Evolutionary conservation across 2,888 invertebrate species (phyloP).

Genomic region (Thysanoteuthis rhombus): DNA sequence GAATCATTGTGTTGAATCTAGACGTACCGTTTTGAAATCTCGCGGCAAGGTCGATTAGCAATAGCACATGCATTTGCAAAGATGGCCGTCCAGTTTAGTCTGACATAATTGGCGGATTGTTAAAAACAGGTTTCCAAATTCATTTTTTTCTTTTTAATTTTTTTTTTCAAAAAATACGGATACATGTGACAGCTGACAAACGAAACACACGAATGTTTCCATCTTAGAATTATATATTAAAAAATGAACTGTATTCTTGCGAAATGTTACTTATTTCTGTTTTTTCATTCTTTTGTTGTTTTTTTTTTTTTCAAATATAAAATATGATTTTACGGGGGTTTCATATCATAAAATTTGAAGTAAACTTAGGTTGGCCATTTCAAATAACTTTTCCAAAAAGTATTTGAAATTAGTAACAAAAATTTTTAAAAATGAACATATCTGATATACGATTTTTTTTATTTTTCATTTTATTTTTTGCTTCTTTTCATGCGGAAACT

Average conservation of each 20-base stretch:
- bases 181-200: background rate
- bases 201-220: background rate
- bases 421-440: background rate
- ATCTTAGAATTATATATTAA: background rate
- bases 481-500: background rate
- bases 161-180: background rate
- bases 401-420: background rate
- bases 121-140: background rate
- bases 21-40: too few species aligned
- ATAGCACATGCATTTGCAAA: too few species aligned
- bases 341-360: background rate
- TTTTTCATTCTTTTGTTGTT: too few species aligned
- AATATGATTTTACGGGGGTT: background rate
- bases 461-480: background rate
- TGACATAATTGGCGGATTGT: background rate
- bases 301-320: background rate
- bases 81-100: background rate
- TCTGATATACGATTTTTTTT: background rate
- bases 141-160: background rate
- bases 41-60: too few species aligned
- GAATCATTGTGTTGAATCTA: too few species aligned
- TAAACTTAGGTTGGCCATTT: background rate
- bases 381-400: background rate
- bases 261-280: background rate
- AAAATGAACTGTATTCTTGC: background rate